Evolutionary conservation across 2,888 invertebrate species (phyloP).

Genomic region (Lacanobia wlatinum): DNA sequence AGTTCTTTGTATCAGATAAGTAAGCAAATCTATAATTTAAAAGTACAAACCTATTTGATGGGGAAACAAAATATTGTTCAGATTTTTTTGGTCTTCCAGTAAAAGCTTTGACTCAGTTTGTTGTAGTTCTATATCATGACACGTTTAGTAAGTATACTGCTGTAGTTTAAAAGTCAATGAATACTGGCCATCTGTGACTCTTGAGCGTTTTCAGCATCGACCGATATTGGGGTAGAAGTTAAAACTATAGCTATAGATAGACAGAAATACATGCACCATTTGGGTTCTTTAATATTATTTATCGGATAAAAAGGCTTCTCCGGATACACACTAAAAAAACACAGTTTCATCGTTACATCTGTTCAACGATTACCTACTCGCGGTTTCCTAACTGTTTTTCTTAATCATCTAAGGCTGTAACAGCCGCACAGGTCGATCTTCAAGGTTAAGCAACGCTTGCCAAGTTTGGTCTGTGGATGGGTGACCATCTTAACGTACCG

Average conservation of each 20-base stretch:
- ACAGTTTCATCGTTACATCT: no score
- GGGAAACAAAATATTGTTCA: neutral
- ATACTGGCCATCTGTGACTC: neutral
- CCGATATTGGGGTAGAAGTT: neutral
- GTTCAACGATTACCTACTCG: no score
- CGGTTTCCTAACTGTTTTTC: no score
- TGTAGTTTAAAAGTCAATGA: no score
- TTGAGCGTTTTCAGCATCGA: neutral
- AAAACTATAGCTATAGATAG: neutral
- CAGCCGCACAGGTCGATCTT: no score
- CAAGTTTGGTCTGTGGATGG: no score
- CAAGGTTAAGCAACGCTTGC: no score
- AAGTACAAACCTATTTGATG: neutral
- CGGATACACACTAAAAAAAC: no score
- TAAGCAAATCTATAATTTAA: no score
- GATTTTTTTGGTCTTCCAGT: neutral
- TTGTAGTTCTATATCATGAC: neutral
- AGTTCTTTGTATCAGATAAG: neutral
- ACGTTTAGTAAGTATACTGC: no score
- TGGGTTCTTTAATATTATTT: neutral
- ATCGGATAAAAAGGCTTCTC: neutral
- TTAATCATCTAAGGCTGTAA: no score
- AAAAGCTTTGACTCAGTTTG: neutral
- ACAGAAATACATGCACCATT: neutral
- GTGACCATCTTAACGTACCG: no score